phyloP scores from a whole-genome alignment of 2,888 invertebrate species.

The Pachliopta kotzebuea region DNA sequence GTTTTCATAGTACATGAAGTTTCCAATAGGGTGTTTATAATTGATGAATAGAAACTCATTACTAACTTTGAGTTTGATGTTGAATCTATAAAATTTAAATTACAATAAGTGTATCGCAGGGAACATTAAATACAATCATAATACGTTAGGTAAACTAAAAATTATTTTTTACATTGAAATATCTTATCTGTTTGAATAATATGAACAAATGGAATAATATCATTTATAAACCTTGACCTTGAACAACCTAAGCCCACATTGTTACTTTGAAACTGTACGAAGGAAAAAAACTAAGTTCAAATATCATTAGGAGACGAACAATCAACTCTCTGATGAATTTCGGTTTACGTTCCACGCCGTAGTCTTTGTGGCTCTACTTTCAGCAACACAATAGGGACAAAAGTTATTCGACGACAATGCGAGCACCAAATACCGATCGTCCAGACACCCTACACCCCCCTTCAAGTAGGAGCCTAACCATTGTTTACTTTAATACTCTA shows the following conservation, averaged over 20 bases:
- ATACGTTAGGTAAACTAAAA: too few relatives aligned
- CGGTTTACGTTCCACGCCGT: conserved; percentile 75
- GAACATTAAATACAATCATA: too few relatives aligned
- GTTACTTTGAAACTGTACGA: conserved; percentile 33
- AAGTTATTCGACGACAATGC: conserved; percentile 81
- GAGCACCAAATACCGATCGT: conserved; percentile 81
- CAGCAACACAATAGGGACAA: conserved; percentile 80
- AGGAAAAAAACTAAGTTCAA: conserved; percentile 56
- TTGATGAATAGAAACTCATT: too few relatives aligned
- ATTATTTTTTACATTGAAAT: too few relatives aligned
- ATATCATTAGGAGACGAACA: conserved; percentile 73
- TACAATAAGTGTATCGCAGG: too few relatives aligned
- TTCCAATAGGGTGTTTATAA: too few relatives aligned
- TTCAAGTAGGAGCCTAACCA: conserved; percentile 60
- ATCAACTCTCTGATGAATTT: conserved; percentile 78
- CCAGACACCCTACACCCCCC: conserved; percentile 55
- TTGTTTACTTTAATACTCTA: conserved; percentile 78
- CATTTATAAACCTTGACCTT: conserved; percentile 17
- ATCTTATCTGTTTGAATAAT: conserved; percentile 1
- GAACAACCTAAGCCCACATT: conserved; percentile 24
- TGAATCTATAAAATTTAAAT: too few relatives aligned
- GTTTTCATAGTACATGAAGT: too few relatives aligned
- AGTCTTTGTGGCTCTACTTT: conserved; percentile 79
- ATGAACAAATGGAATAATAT: neutral
- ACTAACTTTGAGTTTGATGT: too few relatives aligned